Base-by-base conservation (phyloP, 2,113 vertebrate genomes). In the Sturnira hondurensis region DNA sequence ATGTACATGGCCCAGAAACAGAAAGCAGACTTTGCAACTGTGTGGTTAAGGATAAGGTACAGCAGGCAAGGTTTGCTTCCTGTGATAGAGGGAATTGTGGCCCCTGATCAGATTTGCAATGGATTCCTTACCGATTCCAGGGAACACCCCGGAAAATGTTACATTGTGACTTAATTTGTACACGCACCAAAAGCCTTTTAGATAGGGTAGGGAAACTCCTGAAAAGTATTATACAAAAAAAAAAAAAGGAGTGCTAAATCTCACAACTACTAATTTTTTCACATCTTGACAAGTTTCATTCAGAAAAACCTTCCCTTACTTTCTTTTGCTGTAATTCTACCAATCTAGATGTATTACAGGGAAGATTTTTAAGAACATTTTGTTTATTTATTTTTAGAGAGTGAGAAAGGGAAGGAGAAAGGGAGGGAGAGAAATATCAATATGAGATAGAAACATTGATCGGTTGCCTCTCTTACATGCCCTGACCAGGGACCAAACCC, bases 131-230 rank as follows among this genome's bases (percentile, higher is more conserved):
- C 61, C 10, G 76, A 80, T 89, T 89, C 26, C 82, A 89, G 77
- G 65, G 63, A 92, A 71, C 19, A 85, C 58, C 36, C 67, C 73
- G 63, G 82, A 85, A 74, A 67, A 80, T 26, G 9, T 56, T 33
- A 45, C 43, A 5, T 26, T 24, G 63, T 4, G 7, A 65, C 70
- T 73, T 87, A 88, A 61, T 65, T 52, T 88, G 67, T 17, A 12
- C 50, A 74, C 5, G 31, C 67, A 67, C 47, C 89, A 83, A 63
- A 93, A 90, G 20, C 71, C 45, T 89, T 91, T 63, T 76, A 22
- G 45, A n/a, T 12, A 92, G 86, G 61, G 56, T 78, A 54, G 58
- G 76, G 67, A 87, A 97, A 89, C 38, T 91, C 86, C 84, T 80
- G 41, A 86, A 68, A 96, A 26, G 56, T 24, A 36, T 9, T 86